Evolutionary conservation across 2,113 vertebrate genomes (phyloP), one percentile per base, ranked within the genome.

Genomic region (Uria aalge): DNA sequence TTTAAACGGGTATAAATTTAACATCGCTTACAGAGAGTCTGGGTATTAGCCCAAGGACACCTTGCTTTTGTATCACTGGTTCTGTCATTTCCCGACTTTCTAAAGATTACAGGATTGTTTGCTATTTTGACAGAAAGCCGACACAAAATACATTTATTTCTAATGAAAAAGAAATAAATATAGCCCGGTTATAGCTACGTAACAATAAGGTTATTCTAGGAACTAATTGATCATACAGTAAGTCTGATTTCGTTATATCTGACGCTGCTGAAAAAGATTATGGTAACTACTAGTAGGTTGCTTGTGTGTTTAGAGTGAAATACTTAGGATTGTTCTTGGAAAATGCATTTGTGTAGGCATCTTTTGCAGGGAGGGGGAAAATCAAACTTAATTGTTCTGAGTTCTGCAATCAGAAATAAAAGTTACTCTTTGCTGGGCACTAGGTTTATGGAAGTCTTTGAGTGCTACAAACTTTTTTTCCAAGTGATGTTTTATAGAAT

Each of bases 401-500:
- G 47, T 92, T 90, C n/a, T 86, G 63, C 69, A 85, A 67, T 88
- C 57, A 97, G 88, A 96, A 95, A 71, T 85, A 90, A 72, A 92
- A 92, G 59, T 83, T 88, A 12, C 72, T 94, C 75, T 95, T 80
- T 82, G 67, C 78, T 78, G n/a, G 94, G 48, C 36, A 30, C n/a
- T 72, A 59, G 71, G 52, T 96, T 97, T 97, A 81, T 93, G 47
- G 78, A 97, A 97, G 89, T 94, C 40, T 63, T 89, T 94, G 94
- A 98, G 95, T 92, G 78, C 77, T 97, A 72, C 85, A 97, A 97
- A 98, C 86, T 97, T 98, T 97, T 97, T 97, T 97, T 97, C 91
- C 84, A 97, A 98, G 97, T 98, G 98, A 99, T 98, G 96, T 98
- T 98, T 99, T 98, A 98, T 98, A 99, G 98, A 99, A 98, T 98